These are phyloP conservation scores for Scleropages formosus DNA, from an alignment of 2,797 vertebrate species.

Conservation along the genomic window DNA sequence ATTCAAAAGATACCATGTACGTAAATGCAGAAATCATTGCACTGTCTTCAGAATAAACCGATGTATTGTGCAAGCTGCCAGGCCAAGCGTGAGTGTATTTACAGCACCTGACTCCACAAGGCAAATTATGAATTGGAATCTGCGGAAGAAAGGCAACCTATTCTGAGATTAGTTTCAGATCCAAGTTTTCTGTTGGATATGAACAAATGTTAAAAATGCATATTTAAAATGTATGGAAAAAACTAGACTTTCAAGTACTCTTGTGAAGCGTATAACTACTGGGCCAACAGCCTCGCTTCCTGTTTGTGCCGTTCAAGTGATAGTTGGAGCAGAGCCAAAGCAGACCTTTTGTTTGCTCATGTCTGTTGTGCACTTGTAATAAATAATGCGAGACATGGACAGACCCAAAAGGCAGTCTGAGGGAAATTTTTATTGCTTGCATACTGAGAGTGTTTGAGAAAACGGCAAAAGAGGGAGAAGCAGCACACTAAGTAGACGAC, in stretches of 20 bases:
- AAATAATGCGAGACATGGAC: neutral
- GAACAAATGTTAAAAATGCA: no score
- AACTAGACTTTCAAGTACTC: no score
- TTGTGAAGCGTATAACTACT: neutral
- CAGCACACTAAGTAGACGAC: neutral
- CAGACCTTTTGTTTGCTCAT: neutral
- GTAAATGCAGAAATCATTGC: no score
- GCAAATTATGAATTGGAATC: no score
- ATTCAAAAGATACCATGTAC: no score
- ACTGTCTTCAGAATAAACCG: no score
- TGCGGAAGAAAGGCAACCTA: no score
- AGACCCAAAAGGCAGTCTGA: neutral
- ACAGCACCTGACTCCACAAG: no score
- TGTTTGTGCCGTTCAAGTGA: neutral
- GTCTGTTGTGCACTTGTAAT: neutral
- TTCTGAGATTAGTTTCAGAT: no score
- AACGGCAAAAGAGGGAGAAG: neutral
- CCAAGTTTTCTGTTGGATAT: neutral
- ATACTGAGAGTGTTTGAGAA: neutral
- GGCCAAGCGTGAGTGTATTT: no score
- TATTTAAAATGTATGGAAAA: no score
- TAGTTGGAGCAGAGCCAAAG: neutral
- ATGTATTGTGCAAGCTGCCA: no score
- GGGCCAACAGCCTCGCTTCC: constrained; percentile 12
- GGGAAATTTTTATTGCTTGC: neutral